These are phyloP conservation scores for Nixonia krombeini DNA, from an alignment of 1,140 invertebrate genomes.

Conservation along the genomic window DNA sequence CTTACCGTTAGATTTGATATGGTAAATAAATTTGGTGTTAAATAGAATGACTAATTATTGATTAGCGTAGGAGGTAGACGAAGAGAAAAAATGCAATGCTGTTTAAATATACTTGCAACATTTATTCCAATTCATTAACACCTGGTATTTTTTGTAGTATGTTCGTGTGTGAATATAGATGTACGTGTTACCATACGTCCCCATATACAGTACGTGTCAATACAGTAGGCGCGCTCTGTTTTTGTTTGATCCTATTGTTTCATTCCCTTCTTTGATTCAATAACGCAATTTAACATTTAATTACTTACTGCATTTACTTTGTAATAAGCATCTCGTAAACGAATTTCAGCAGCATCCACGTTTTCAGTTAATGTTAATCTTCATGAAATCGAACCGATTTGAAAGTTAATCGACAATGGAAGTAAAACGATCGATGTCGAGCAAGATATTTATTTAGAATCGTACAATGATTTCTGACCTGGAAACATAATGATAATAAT, in stretches of 20 bases:
- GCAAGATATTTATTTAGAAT: slow-evolving; percentile 28
- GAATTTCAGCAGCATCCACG: slow-evolving; percentile 4
- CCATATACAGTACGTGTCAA: slow-evolving; percentile 36
- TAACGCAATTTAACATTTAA: slow-evolving; percentile 51
- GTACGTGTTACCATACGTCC: slow-evolving; percentile 39
- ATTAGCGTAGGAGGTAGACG: too few species aligned
- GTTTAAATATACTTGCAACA: slow-evolving; percentile 64
- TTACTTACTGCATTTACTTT: slow-evolving; percentile 47
- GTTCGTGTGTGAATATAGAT: slow-evolving; percentile 46
- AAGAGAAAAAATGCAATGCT: slow-evolving; percentile 13
- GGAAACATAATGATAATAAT: too few species aligned
- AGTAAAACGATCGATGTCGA: slow-evolving; percentile 26
- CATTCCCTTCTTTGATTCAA: slow-evolving; percentile 39
- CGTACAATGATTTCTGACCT: slow-evolving; percentile 21
- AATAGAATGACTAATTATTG: too few species aligned
- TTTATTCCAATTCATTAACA: slow-evolving; percentile 66
- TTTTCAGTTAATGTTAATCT: slow-evolving; percentile 12
- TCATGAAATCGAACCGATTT: slow-evolving; percentile 1
- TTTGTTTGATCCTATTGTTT: slow-evolving; percentile 35
- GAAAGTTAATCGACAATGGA: slow-evolving; percentile 18
- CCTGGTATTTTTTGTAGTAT: slow-evolving; percentile 49
- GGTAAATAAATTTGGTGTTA: too few species aligned
- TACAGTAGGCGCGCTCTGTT: slow-evolving; percentile 33
- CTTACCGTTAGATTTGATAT: too few species aligned
- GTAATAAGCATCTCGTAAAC: slow-evolving; percentile 48